Base-by-base conservation (phyloP, 2,888 invertebrate species). In the Acheta domesticus region DNA sequence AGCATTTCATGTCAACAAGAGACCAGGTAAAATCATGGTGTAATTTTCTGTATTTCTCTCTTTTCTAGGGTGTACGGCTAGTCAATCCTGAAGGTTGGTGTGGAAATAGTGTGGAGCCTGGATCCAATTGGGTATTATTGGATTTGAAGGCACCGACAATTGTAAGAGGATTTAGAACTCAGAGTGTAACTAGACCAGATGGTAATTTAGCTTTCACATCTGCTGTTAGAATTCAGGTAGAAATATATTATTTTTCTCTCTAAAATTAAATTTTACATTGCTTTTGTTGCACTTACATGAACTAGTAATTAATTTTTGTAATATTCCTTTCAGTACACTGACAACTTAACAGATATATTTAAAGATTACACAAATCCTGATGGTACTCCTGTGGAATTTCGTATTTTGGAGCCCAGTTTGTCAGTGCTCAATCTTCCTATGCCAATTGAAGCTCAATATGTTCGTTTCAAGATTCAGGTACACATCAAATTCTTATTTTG, bases 281-380 rank as follows among this genome's bases (percentile, higher is more conserved):
- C 11, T 75, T 78, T 49, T 12, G 19, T 21, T 23, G 74, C n/a
- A 19, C 62, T 62, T 62, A 62, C 3, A 14, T 19, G 14, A 12
- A 19, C n/a, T 62, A 62, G n/a, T 62, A 62, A 62, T 62, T 62
- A 62, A 19, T 36, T 36, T 74, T 49, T 73, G 49, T 75, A 11
- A 20, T 78, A 79, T 48, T 23, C 36, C 16, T 84, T 89, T 16
- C 92, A 95, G 86, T 96, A 96, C 85, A 94, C 95, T 0, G 95
- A 97, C 84, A 93, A 96, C 84, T 88, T 97, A 81, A 95, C 96
- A 0, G 97, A 97, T 85, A 89, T 93, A 0, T 96, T 96, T 86
- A 94, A 93, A 87, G 96, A 97, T 84, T 97, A 97, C 86, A 93
- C 95, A 3, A 97, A 97, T 85, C 95, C 96, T 5, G 96, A 96